Evolutionary conservation across 2,797 vertebrate genomes (phyloP).

Genomic region (Phataginus tricuspis): DNA sequence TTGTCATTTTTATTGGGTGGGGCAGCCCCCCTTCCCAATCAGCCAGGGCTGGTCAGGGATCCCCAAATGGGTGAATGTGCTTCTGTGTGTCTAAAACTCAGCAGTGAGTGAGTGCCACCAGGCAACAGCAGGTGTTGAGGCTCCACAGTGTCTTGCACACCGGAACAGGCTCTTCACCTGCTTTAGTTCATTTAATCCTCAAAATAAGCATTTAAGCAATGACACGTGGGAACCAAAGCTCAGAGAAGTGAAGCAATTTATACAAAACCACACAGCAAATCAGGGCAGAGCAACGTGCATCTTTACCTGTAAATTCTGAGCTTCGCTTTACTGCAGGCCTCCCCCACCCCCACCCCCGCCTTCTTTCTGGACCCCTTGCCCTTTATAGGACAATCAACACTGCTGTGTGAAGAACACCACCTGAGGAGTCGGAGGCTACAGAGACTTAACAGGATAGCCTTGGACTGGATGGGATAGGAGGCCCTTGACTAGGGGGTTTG

Average conservation of each 20-base stretch:
- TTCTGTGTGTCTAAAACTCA: neutral
- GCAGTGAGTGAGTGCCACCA: neutral
- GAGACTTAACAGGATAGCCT: neutral
- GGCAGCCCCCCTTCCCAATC: neutral
- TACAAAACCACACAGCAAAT: neutral
- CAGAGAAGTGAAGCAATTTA: neutral
- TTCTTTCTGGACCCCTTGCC: neutral
- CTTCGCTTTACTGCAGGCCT: neutral
- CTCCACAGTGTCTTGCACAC: neutral
- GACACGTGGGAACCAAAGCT: neutral
- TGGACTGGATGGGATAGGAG: no score
- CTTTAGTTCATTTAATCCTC: neutral
- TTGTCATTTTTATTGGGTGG: neutral
- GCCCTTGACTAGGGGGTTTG: accelerated
- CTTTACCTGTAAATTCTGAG: neutral
- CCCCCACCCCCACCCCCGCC: accelerated
- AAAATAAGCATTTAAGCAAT: neutral
- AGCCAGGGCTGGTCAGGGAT: neutral
- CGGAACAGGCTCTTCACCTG: neutral
- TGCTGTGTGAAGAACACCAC: neutral
- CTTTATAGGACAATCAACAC: no score
- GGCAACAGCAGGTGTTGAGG: accelerated
- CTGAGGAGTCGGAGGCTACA: neutral
- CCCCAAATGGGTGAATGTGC: neutral
- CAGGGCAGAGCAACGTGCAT: neutral